Conservation (phyloP, 2,797 vertebrate species). For the Ciconia nigra region DNA sequence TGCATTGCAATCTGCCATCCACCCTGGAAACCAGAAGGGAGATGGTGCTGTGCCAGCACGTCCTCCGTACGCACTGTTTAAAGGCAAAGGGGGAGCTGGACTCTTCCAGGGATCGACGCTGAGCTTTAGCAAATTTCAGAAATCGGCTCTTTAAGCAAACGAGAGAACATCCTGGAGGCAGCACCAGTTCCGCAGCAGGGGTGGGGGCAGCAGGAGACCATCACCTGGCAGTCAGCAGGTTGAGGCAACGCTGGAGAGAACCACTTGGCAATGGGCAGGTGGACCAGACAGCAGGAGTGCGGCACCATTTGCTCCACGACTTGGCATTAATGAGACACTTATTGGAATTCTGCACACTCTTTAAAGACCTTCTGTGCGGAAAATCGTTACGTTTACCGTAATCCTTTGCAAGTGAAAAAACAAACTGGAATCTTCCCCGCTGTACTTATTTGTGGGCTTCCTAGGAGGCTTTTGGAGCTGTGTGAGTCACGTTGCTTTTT, state of each 20-base stretch:
- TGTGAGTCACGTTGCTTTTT: not conserved
- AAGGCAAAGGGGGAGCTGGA: not conserved
- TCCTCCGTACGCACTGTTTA: not conserved
- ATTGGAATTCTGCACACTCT: conserved; percentile 42
- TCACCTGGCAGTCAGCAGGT: conserved; percentile 48
- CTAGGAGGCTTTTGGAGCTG: conserved; percentile 6
- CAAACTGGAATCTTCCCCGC: not conserved
- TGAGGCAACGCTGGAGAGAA: not conserved
- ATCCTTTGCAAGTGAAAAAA: not conserved
- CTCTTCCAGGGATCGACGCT: not conserved
- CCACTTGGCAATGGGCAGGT: conserved; percentile 64
- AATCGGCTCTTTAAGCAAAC: not conserved
- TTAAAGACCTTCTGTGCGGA: conserved; percentile 46
- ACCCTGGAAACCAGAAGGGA: not conserved
- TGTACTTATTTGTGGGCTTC: not conserved
- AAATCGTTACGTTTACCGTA: not conserved
- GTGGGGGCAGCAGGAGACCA: conserved; percentile 18
- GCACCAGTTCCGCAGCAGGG: not conserved
- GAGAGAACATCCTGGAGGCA: not conserved
- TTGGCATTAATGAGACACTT: conserved; percentile 72
- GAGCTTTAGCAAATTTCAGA: not conserved
- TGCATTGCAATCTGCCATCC: not conserved
- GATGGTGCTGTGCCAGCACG: not conserved
- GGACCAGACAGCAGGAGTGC: conserved; percentile 65
- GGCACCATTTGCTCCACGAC: not conserved